Evolutionary conservation across 2,113 vertebrate genomes (phyloP), one percentile per base, ranked within the genome.

Genomic region (Chlamydotis undulata): DNA sequence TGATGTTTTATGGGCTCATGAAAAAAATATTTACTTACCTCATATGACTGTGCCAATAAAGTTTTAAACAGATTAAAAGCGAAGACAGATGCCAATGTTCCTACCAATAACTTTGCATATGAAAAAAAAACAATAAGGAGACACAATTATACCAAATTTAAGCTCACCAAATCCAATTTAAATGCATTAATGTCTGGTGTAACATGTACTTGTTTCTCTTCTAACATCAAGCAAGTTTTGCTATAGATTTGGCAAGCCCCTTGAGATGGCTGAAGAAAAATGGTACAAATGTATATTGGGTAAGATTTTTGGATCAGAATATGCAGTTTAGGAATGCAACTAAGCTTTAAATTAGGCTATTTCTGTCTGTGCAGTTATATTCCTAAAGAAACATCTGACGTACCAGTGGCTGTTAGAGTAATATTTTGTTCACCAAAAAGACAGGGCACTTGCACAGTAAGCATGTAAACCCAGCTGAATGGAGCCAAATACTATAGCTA

Each of bases 1-100:
- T 83, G 94, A 85, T 96, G 80, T 85, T 97, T 96, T 94, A 96
- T 92, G 83, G 89, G 50, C 91, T 93, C 89, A 83, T 94, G 94
- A 94, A 95, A 96, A 93, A 94, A 88, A 67, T 91, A 96, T 94
- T 96, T 96, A 97, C 89, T 93, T 92, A 73, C 71, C 47, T 88
- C 12, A 59, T 84, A 83, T 85, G 81, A 94, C 71, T 39, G 49
- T 71, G 59, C 63, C 87, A 93, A 69, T 92, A 37, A 92, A 59
- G 74, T 91, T 96, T 95, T 89, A 93, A 93, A 91, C 63, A 91
- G 93, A 82, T 91, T 93, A 93, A 89, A 95, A 93, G 19, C 1
- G 1, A 81, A 90, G 74, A 70, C 61, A 89, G 81, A 95, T 89
- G 74, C 50, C 37, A 79, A 47, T 73, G 50, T 67, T 90, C 59